phyloP scores from a whole-genome alignment of 2,888 invertebrate genomes.

The Prosopocoilus inquinatus region DNA sequence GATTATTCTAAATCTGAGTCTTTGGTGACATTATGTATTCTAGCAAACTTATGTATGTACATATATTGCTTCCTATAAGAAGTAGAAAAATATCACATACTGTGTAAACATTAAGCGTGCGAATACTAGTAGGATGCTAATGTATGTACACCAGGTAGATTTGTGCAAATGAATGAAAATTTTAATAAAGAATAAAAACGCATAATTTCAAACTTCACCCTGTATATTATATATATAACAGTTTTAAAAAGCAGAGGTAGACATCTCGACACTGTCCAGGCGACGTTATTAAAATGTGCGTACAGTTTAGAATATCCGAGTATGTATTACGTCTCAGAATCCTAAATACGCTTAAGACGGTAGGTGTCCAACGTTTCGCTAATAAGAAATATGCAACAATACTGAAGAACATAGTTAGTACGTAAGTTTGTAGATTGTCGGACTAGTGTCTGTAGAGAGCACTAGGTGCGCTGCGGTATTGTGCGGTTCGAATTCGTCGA shows the following conservation, averaged over 20 bases:
- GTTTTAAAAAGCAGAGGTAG: not conserved
- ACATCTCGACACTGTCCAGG: not conserved
- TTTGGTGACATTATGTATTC: too few species aligned
- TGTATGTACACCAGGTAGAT: too few species aligned
- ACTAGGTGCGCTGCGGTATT: conserved; percentile 64
- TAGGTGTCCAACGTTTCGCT: not conserved
- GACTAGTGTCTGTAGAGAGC: conserved; percentile 48
- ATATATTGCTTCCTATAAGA: too few species aligned
- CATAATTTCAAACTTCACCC: not conserved
- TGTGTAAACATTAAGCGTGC: too few species aligned
- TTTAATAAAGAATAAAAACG: not conserved
- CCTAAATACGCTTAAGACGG: not conserved
- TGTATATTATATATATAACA: not conserved
- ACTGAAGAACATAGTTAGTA: conserved; percentile 7
- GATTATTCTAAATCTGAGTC: too few species aligned
- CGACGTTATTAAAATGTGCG: not conserved
- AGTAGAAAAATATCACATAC: too few species aligned
- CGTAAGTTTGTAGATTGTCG: conserved; percentile 36
- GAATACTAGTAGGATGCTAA: too few species aligned
- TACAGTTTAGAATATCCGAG: not conserved
- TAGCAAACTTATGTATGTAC: too few species aligned
- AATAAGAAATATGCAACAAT: conserved; percentile 1
- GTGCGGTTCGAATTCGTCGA: conserved; percentile 61
- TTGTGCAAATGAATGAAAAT: not conserved
- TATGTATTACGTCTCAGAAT: not conserved